Evolutionary conservation across 1,140 invertebrate species (phyloP).

Genomic region (Eubasilissa regina): DNA sequence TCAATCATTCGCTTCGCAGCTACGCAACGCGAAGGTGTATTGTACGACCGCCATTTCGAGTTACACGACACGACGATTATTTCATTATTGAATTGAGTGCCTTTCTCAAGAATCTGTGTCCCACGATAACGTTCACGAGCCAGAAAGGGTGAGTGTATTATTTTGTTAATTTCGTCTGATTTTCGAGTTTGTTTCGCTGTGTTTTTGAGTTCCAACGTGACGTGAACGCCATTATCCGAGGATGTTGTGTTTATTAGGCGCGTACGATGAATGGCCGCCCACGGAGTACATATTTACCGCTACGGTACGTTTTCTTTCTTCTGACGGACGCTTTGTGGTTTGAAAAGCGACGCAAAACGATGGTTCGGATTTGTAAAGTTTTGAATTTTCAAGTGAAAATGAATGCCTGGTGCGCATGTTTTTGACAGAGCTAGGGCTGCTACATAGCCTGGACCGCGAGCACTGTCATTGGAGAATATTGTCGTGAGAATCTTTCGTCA

Average conservation of each 20-base stretch:
- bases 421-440: slow-evolving; percentile 15
- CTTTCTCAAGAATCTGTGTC: not conserved
- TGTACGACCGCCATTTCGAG: slow-evolving; percentile 21
- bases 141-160: slow-evolving; percentile 17
- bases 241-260: slow-evolving; percentile 27
- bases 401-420: slow-evolving; percentile 24
- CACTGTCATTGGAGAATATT: no score
- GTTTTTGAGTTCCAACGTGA: slow-evolving; percentile 26
- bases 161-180: not conserved
- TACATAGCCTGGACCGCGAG: not conserved
- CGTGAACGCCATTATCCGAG: slow-evolving; percentile 32
- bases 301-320: slow-evolving; percentile 15
- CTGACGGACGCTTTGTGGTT: slow-evolving; percentile 7
- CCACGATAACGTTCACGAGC: not conserved
- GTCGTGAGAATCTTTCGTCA: no score
- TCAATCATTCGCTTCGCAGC: slow-evolving; percentile 10
- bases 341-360: slow-evolving; percentile 2
- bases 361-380: slow-evolving; percentile 11
- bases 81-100: slow-evolving; percentile 29
- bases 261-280: slow-evolving; percentile 29
- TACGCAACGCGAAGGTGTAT: slow-evolving; percentile 7
- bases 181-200: slow-evolving; percentile 6
- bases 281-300: slow-evolving; percentile 31
- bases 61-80: not conserved
- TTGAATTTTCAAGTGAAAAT: slow-evolving; percentile 23